Percentiles rank a stretch among this genome's conserved stretches.
phyloP scores from a whole-genome alignment of 1,140 invertebrate genomes.

The Whitmania pigra region DNA sequence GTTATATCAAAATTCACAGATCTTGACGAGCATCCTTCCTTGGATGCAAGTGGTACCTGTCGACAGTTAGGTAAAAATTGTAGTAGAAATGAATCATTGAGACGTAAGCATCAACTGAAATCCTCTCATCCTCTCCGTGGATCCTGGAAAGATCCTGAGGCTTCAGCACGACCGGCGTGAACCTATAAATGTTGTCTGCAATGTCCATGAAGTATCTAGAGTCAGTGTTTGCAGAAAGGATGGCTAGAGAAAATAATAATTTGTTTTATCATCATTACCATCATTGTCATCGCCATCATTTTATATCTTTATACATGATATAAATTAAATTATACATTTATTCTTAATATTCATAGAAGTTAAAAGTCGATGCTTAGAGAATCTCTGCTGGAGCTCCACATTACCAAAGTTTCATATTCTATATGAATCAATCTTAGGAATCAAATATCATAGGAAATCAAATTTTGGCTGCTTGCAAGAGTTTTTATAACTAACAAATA shows the following conservation, averaged over 20 bases:
- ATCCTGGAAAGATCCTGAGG: constrained; percentile 41
- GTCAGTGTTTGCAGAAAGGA: constrained; percentile 49
- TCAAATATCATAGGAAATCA: not conserved
- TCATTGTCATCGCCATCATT: no score
- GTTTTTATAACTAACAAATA: not conserved
- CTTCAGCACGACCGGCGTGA: constrained; percentile 43
- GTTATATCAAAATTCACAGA: not conserved
- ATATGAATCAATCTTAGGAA: no score
- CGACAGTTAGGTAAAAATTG: constrained; percentile 46
- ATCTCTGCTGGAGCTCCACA: no score
- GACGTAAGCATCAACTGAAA: constrained; percentile 45
- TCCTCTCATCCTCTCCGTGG: constrained; percentile 49
- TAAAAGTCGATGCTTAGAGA: no score
- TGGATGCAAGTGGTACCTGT: constrained; percentile 27
- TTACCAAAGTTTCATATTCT: no score
- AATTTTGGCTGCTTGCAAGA: not conserved
- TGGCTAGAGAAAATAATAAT: constrained; percentile 31
- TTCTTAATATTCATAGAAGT: no score
- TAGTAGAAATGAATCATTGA: constrained; percentile 46
- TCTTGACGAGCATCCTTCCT: not conserved
- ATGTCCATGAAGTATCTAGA: constrained; percentile 46
- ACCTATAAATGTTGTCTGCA: constrained; percentile 46
- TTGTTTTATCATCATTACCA: not conserved
- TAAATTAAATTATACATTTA: not conserved
- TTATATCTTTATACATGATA: not conserved